Percentiles rank a stretch among this genome's conserved stretches.
Conservation (phyloP, 2,797 vertebrate species). For the Tiaroga cobitis region DNA sequence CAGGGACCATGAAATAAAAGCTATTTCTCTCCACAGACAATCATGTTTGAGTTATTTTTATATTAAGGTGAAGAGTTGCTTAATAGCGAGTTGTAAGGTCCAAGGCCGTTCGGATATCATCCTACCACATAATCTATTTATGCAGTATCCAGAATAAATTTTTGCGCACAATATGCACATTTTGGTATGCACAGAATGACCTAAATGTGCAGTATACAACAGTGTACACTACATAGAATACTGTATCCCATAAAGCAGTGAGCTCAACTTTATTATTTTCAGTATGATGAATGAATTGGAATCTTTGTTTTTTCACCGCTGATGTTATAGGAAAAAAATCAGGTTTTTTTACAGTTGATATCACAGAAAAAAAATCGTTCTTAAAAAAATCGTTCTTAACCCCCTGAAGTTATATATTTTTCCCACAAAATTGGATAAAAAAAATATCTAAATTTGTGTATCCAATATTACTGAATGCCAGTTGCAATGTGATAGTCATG, state of each 20-base stretch:
- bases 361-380: not conserved
- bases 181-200: not conserved
- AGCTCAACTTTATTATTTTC: not conserved
- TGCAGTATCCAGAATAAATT: not conserved
- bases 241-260: not conserved
- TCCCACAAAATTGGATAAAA: not conserved
- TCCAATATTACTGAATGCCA: not conserved
- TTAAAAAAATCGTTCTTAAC: not conserved
- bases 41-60: constrained; percentile 31
- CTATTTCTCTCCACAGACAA: constrained; percentile 28
- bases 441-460: not conserved
- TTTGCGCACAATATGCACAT: not conserved
- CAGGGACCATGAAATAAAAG: constrained; percentile 43
- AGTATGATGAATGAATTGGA: not conserved
- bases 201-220: not conserved
- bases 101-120: not conserved
- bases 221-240: not conserved
- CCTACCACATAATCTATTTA: not conserved
- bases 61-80: constrained; percentile 24
- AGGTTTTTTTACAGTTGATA: not conserved
- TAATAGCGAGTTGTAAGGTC: constrained; percentile 16
- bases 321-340: not conserved
- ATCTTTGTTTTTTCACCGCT: not conserved
- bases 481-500: not conserved
- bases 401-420: not conserved